phyloP scores from a whole-genome alignment of 2,888 invertebrate genomes.

The Odontocolon sp. region DNA sequence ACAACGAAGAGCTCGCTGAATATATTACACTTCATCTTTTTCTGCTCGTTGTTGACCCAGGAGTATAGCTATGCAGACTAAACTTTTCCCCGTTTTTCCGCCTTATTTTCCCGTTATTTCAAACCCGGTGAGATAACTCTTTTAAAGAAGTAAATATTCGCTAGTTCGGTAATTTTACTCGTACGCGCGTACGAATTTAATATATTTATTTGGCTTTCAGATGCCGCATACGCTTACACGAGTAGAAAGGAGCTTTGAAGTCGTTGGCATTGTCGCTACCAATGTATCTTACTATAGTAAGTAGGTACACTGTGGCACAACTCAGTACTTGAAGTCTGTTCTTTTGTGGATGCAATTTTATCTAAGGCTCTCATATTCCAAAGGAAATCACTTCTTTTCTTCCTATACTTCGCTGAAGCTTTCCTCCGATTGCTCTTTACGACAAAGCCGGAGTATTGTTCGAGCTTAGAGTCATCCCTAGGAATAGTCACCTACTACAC shows the following conservation, averaged over 20 bases:
- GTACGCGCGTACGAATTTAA: not conserved
- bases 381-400: not conserved
- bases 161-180: not conserved
- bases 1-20: conserved; percentile 3
- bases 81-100: too few species aligned
- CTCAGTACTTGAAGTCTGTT: not conserved
- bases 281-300: not conserved
- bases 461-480: conserved; percentile 53
- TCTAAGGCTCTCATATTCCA: not conserved
- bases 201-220: not conserved
- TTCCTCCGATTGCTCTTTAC: conserved; percentile 67
- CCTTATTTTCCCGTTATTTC: too few species aligned
- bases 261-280: not conserved
- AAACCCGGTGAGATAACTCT: too few species aligned
- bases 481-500: conserved; percentile 62
- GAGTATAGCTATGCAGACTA: too few species aligned
- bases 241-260: not conserved
- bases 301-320: too few species aligned
- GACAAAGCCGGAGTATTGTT: conserved; percentile 42
- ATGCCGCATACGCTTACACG: not conserved
- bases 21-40: conserved; percentile 2
- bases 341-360: not conserved
- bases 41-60: not conserved
- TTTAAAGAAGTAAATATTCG: too few species aligned
- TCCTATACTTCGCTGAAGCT: conserved; percentile 22